These are phyloP conservation scores for Pantherophis vulpinus DNA, from an alignment of 2,797 vertebrate genomes.

Conservation along the genomic window DNA sequence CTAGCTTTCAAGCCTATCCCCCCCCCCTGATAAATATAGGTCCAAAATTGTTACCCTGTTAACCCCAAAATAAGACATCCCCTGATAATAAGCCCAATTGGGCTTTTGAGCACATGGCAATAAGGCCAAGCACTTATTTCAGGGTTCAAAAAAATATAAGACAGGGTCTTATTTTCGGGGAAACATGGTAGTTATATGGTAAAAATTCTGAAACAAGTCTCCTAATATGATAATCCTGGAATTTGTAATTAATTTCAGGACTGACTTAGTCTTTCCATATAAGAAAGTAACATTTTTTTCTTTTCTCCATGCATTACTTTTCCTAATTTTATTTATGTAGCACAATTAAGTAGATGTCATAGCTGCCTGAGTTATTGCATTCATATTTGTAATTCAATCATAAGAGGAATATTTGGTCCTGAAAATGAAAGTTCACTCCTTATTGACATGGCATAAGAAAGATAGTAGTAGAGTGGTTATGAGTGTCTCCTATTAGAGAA, in stretches of 20 bases:
- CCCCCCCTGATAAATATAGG: neutral
- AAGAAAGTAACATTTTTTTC: neutral
- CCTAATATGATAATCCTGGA: neutral
- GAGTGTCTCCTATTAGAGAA: slow-evolving; percentile 27
- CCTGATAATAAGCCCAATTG: too few relatives aligned
- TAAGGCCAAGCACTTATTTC: too few relatives aligned
- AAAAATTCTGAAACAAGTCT: neutral
- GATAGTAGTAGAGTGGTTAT: slow-evolving; percentile 3
- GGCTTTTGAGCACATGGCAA: too few relatives aligned
- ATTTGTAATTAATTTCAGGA: neutral
- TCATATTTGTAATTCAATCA: neutral
- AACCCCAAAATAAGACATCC: too few relatives aligned
- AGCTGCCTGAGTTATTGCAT: neutral
- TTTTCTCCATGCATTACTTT: neutral
- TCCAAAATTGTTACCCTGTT: neutral
- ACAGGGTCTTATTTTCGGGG: too few relatives aligned
- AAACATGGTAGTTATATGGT: too few relatives aligned
- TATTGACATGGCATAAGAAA: neutral
- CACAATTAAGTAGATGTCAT: too few relatives aligned
- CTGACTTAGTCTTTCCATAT: neutral
- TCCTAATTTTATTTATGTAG: neutral
- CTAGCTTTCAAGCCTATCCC: neutral
- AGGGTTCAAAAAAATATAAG: too few relatives aligned
- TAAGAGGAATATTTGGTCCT: neutral
- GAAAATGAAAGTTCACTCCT: slow-evolving; percentile 1